These are phyloP conservation scores for Larimichthys polyactis DNA, from an alignment of 2,113 vertebrate species.

Conservation along the genomic window DNA sequence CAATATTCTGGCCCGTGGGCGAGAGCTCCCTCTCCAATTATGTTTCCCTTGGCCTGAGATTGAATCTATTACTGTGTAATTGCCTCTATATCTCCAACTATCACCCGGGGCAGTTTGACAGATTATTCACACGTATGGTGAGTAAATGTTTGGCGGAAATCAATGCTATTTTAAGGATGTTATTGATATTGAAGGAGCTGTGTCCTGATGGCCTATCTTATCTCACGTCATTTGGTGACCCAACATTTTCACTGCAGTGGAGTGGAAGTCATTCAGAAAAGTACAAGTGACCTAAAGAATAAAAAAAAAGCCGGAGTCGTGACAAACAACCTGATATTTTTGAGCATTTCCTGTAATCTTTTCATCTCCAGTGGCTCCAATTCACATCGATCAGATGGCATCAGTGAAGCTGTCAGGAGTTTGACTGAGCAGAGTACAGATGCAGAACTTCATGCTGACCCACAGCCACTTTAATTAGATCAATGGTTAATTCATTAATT, in stretches of 20 bases:
- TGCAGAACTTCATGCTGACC: not conserved
- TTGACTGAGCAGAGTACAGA: not conserved
- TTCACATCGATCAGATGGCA: slow-evolving; percentile 24
- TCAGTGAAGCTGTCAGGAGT: slow-evolving; percentile 40
- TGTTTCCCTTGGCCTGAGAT: slow-evolving; percentile 73
- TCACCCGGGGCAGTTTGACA: slow-evolving; percentile 63
- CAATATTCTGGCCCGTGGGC: slow-evolving; percentile 70
- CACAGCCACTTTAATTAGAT: not conserved
- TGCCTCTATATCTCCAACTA: slow-evolving; percentile 75
- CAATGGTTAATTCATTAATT: too few species aligned
- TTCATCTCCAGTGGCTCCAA: slow-evolving; percentile 2
- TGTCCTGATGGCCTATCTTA: slow-evolving; percentile 34
- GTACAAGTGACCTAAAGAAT: not conserved
- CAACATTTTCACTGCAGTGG: not conserved
- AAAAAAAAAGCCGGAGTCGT: not conserved
- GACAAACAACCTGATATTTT: not conserved
- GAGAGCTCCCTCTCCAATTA: slow-evolving; percentile 74
- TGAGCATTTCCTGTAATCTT: too few species aligned
- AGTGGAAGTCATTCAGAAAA: slow-evolving; percentile 20
- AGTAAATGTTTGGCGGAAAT: slow-evolving; percentile 70
- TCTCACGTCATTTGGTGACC: slow-evolving; percentile 36
- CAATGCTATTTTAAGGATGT: slow-evolving; percentile 66
- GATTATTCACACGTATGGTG: slow-evolving; percentile 77
- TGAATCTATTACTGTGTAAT: slow-evolving; percentile 80
- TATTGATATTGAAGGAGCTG: slow-evolving; percentile 55